phyloP scores from a whole-genome alignment of 2,113 vertebrate genomes.

The Otocyon megalotis region DNA sequence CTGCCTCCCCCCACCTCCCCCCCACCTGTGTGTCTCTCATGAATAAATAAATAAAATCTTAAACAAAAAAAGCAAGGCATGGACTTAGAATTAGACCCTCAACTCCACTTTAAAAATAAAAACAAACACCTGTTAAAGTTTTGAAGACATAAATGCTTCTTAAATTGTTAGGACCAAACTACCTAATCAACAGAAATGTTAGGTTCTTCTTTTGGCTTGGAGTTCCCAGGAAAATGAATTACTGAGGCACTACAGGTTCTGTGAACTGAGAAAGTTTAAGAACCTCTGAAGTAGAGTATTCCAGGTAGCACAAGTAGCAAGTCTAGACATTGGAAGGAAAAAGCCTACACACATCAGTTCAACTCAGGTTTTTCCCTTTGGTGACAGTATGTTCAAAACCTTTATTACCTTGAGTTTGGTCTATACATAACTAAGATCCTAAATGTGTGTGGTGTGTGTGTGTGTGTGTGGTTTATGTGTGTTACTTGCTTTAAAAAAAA shows the following conservation, averaged over 20 bases:
- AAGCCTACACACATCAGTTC: not conserved
- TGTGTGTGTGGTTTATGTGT: not conserved
- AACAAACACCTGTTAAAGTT: not conserved
- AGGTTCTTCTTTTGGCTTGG: not conserved
- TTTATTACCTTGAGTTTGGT: not conserved
- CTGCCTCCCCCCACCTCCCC: too few species aligned
- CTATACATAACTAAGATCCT: not conserved
- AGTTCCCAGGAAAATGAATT: not conserved
- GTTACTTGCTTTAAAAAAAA: not conserved
- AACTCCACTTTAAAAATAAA: too few species aligned
- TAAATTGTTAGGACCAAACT: conserved; percentile 2
- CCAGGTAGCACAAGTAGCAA: not conserved
- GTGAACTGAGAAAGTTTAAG: not conserved
- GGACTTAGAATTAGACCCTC: too few species aligned
- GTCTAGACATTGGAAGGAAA: not conserved
- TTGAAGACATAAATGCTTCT: conserved; percentile 17
- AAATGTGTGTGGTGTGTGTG: not conserved
- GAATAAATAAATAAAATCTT: too few species aligned
- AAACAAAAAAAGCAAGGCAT: too few species aligned
- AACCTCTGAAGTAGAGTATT: not conserved
- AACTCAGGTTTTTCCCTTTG: not conserved
- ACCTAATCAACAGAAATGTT: conserved; percentile 39
- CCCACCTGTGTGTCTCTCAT: too few species aligned
- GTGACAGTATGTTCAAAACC: not conserved
- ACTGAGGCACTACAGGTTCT: not conserved